These are phyloP conservation scores for Emydura subglobosa DNA, from an alignment of 2,113 vertebrate species.

Conservation along the genomic window DNA sequence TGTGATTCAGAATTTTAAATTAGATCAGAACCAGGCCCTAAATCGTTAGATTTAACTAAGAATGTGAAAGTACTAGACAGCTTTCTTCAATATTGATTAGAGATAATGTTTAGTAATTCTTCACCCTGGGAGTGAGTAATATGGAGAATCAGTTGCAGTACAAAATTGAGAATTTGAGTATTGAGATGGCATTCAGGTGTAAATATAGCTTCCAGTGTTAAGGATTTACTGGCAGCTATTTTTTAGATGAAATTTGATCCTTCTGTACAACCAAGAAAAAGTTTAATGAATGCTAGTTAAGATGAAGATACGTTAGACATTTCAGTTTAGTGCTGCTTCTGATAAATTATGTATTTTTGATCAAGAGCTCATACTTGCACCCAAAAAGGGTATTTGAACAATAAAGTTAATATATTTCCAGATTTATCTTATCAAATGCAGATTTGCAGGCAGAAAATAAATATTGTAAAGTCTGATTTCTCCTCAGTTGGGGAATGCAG, in stretches of 20 bases:
- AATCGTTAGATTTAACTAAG: background rate
- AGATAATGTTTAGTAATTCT: background rate
- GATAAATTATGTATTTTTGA: background rate
- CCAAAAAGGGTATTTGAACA: background rate
- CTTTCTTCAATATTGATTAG: background rate
- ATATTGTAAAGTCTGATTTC: background rate
- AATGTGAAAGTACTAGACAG: background rate
- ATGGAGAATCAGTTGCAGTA: background rate
- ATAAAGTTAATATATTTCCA: background rate
- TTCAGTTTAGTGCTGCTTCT: background rate
- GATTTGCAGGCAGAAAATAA: background rate
- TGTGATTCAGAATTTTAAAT: background rate
- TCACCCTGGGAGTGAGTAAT: background rate
- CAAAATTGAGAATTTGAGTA: background rate
- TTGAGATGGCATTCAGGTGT: background rate
- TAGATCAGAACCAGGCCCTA: background rate
- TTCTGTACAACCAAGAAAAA: background rate
- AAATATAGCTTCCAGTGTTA: background rate
- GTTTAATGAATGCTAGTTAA: background rate
- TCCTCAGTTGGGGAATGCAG: background rate
- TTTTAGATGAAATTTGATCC: background rate
- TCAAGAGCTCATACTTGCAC: background rate
- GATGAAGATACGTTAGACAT: background rate
- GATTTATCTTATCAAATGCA: background rate
- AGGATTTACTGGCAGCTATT: background rate